Conservation (phyloP, 2,888 invertebrate genomes). For the Cephus rjabovi region DNA sequence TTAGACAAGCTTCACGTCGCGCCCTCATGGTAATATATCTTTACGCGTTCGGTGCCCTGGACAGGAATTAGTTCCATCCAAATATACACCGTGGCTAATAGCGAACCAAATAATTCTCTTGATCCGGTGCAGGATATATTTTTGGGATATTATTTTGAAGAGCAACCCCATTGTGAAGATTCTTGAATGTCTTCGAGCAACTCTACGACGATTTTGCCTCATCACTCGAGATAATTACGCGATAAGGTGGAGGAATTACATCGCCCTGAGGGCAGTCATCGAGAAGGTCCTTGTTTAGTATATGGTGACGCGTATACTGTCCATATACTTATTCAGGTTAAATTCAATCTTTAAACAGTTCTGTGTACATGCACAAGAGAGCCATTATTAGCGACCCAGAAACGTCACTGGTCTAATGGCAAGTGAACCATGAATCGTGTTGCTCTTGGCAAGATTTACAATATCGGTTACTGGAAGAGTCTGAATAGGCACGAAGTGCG, state of each 20-base stretch:
- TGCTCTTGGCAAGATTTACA: not conserved
- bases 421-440: not conserved
- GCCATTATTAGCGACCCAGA: not conserved
- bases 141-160: no score
- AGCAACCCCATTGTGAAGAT: no score
- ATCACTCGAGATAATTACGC: slow-evolving; percentile 1
- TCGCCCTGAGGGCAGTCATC: no score
- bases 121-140: no score
- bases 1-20: no score
- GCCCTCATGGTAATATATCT: not conserved
- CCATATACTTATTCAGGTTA: not conserved
- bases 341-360: not conserved
- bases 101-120: no score
- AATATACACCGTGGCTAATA: not conserved
- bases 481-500: not conserved
- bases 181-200: no score
- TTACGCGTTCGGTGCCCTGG: slow-evolving; percentile 7
- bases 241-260: no score
- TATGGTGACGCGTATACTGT: no score
- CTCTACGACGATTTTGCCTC: no score
- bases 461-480: not conserved
- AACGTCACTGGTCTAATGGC: not conserved
- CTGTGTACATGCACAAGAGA: not conserved
- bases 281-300: no score
- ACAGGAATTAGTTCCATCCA: slow-evolving; percentile 3